Evolutionary conservation across 2,113 vertebrate species (phyloP), one percentile per base, ranked within the genome.

Genomic region (Lepisosteus oculatus): DNA sequence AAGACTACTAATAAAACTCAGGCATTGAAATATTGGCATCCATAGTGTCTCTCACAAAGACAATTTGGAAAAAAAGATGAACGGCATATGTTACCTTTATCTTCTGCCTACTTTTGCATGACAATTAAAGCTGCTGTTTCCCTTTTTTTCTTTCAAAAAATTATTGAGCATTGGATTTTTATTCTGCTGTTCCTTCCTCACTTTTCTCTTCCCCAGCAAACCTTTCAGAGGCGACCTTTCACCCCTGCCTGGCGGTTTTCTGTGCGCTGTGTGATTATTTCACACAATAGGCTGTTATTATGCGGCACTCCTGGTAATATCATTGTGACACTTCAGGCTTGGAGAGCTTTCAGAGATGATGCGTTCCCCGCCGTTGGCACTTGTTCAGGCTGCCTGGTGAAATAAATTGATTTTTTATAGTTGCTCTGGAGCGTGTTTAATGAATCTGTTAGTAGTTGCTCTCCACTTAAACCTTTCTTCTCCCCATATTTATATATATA

Each of bases 391-490:
- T 51, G 74, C 89, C 88, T 85, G 86, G 86, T 87, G 90, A 89
- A 90, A 91, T 89, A 91, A 92, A 94, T 93, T 92, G 92, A 93
- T 92, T 92, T 92, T 93, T 93, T 92, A 93, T 92, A 86, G 86
- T 83, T 88, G 90, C 88, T 92, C 84, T 85, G 90, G 90, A 90
- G 87, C 80, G 80, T 83, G 83, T 86, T 91, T 92, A 93, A 92
- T 93, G 92, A 92, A 89, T 93, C 90, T 86, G 89, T 92, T 90
- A 88, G 90, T 90, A 79, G 87, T 87, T 88, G 86, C 80, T 86
- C 83, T 82, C 86, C 74, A 83, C 87, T 89, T 86, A 88, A 83
- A 79, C 83, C 66, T 78, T 79, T 43, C 29, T 62, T 71, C 62
- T 43, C 57, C 45, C 61, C 12, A 13, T 8, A 59, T 54, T 15